Evolutionary conservation across 30 jellyfish, hydroid and myxozoan species (phyloP).

Genomic region (Morbakka virulenta): DNA sequence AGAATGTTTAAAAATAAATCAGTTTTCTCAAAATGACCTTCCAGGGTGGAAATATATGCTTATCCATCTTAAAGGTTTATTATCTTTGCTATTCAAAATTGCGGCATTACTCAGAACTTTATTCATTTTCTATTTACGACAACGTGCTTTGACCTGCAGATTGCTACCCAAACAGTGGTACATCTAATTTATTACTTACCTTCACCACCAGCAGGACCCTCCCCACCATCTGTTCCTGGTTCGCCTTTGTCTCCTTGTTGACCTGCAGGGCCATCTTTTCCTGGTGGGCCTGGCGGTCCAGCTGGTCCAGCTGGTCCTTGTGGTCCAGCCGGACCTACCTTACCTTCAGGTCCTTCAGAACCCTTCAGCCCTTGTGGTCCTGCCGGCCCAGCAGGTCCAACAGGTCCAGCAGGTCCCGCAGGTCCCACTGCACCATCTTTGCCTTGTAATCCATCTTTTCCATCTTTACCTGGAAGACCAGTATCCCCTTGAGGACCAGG

Average conservation of each 20-base stretch:
- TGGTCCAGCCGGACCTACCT: constrained; percentile 93
- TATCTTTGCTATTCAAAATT: too few species aligned
- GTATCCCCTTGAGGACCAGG: too few species aligned
- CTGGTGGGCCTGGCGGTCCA: constrained; percentile 88
- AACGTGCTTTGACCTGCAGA: too few species aligned
- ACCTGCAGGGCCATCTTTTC: constrained; percentile 79
- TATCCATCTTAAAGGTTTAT: too few species aligned
- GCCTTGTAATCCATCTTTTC: constrained; percentile 81
- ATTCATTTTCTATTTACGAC: too few species aligned
- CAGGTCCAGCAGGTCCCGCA: constrained; percentile 62
- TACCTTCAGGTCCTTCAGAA: constrained; percentile 44
- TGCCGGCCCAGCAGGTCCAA: constrained; percentile 58
- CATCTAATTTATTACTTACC: too few species aligned
- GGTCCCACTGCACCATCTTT: constrained; percentile 52
- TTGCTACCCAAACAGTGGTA: too few species aligned
- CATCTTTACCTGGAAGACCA: constrained; percentile 89
- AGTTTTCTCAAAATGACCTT: too few species aligned
- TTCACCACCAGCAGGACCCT: not conserved
- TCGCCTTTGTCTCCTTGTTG: constrained; percentile 60
- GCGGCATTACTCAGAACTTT: too few species aligned
- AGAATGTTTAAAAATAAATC: too few species aligned
- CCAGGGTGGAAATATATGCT: too few species aligned
- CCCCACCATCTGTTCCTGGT: not conserved
- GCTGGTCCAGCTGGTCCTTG: constrained; percentile 90
- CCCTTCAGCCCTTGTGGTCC: constrained; percentile 71